Conservation (phyloP, 2,113 vertebrate genomes). For the Paradisaea rubra region DNA sequence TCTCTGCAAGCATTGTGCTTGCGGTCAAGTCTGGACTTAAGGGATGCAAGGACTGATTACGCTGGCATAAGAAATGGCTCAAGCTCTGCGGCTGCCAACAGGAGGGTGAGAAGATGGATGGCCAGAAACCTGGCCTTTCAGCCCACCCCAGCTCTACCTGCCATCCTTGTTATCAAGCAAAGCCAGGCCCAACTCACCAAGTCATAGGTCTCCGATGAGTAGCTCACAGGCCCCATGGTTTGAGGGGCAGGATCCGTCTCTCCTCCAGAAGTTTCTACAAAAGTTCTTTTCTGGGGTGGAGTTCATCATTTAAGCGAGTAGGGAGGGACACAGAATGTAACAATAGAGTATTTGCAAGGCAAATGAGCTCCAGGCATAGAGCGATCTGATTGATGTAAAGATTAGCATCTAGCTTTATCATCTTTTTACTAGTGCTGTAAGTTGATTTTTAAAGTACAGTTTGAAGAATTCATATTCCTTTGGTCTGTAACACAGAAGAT, state of each 20-base stretch:
- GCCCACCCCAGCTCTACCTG: background rate
- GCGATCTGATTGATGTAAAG: background rate
- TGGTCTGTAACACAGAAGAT: background rate
- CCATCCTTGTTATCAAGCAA: background rate
- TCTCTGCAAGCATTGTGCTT: background rate
- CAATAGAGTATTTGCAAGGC: slow-evolving; percentile 50
- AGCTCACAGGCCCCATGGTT: slow-evolving; percentile 31
- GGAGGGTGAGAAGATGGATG: background rate
- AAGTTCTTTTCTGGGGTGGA: slow-evolving; percentile 22
- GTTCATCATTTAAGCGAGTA: background rate
- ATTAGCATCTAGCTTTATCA: background rate
- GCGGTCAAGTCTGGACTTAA: background rate
- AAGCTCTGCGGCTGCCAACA: background rate
- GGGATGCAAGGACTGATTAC: background rate
- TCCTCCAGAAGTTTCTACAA: background rate
- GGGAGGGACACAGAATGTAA: background rate
- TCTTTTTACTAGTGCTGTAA: background rate
- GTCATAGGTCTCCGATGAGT: slow-evolving; percentile 30
- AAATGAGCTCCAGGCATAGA: slow-evolving; percentile 17
- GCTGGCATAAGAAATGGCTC: fast-evolving
- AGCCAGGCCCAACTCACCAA: slow-evolving; percentile 25
- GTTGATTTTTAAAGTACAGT: background rate
- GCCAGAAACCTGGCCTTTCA: background rate
- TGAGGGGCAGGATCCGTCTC: background rate
- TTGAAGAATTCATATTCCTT: background rate